Evolutionary conservation across 2,888 invertebrate genomes (phyloP), one percentile per base, ranked within the genome.

Genomic region (Torymus aiolomorphi): DNA sequence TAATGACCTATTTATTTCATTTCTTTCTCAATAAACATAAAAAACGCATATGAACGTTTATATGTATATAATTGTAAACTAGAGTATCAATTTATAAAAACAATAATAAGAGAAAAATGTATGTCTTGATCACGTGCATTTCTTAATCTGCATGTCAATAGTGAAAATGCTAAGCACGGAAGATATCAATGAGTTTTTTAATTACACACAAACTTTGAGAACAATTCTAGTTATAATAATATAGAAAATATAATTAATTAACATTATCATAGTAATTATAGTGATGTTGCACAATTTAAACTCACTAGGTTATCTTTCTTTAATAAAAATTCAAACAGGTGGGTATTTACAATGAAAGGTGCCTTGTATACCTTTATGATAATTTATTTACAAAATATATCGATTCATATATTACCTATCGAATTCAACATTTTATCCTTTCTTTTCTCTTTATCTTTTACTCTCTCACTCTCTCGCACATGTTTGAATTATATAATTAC

Each of bases 301-400:
- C 86, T 86, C 80, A 85, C 86, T 88, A 87, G 83, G 12, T 70
- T 72, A 61, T 76, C 14, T 66, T 69, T 16, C 56, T 86, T 87
- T 85, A 86, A 89, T 88, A 88, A 88, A 89, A 88, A 88, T 88
- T 87, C 88, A 86, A 88, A 87, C 87, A 86, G 85, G 85, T 83
- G 85, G 85, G 85, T 89, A 89, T 89, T 74, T 89, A 89, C 88
- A 89, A 85, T 83, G 86, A 84, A 85, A 84, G 85, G 85, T 88
- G 85, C 85, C 24, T 86, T 86, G 83, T 84, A 85, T 85, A 85
- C 88, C 85, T 89, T 88, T 88, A 89, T 88, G 87, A 89, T 89
- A 89, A 88, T 87, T 89, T 89, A 89, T 89, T 88, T 89, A 89
- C 89, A 89, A 89, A 89, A 89, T 89, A 89, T 89, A 89, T 88